These are phyloP conservation scores for Polyommatus iphigenia DNA, from an alignment of 2,888 invertebrate genomes.

Conservation along the genomic window DNA sequence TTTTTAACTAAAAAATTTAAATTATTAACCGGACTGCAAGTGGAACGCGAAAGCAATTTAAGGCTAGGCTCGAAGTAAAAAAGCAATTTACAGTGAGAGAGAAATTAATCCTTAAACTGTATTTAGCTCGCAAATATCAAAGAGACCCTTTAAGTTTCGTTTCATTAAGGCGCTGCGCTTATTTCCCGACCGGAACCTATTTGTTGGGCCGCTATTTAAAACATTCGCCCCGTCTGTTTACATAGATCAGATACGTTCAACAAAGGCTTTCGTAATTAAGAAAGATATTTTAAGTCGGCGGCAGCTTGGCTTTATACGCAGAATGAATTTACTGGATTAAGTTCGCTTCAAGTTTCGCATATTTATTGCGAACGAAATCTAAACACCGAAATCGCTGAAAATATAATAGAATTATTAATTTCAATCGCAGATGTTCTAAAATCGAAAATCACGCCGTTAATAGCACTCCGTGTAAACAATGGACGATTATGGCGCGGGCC, in stretches of 20 bases:
- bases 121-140: conserved; percentile 34
- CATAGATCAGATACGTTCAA: conserved; percentile 80
- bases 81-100: neutral
- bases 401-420: conserved; percentile 37
- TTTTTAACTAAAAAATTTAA: neutral
- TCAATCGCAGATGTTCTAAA: conserved; percentile 35
- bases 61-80: conserved; percentile 9
- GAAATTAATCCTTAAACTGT: conserved; percentile 21
- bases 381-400: conserved; percentile 36
- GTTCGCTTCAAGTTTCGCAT: conserved; percentile 67
- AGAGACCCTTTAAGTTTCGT: conserved; percentile 61
- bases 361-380: conserved; percentile 45
- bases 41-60: conserved; percentile 15
- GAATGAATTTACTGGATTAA: conserved; percentile 76
- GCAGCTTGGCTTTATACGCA: conserved; percentile 77
- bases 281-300: conserved; percentile 79
- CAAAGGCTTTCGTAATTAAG: conserved; percentile 81
- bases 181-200: conserved; percentile 75
- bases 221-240: conserved; percentile 77
- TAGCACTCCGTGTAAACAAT: conserved; percentile 42
- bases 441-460: conserved; percentile 41
- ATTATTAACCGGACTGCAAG: neutral
- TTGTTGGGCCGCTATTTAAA: conserved; percentile 78
- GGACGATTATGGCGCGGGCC: conserved; percentile 43
- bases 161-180: conserved; percentile 73